Percentiles rank a stretch among this genome's conserved stretches.
These are phyloP conservation scores for Colostygia pectinataria DNA, from an alignment of 2,888 invertebrate species.

Conservation along the genomic window DNA sequence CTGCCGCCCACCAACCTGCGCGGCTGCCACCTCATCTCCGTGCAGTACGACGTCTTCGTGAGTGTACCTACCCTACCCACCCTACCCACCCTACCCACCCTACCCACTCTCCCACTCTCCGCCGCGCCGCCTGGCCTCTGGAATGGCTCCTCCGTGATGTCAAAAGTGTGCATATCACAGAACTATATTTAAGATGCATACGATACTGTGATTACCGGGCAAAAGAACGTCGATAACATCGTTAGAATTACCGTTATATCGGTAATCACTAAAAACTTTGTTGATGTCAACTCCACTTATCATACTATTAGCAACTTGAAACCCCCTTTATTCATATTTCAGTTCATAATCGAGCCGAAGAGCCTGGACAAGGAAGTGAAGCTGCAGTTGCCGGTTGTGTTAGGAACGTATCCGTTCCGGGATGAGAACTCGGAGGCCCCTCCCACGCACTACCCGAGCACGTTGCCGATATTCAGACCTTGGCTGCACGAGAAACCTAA, in stretches of 20 bases:
- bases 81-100: no score
- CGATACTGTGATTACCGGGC: no score
- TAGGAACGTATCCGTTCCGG: constrained; percentile 95
- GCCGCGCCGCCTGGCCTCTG: no score
- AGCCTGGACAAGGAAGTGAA: constrained; percentile 96
- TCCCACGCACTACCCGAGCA: constrained; percentile 96
- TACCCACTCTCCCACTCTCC: no score
- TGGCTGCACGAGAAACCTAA: constrained; percentile 88
- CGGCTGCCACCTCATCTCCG: constrained; percentile 96
- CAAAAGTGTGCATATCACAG: no score
- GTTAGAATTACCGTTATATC: no score
- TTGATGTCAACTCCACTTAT: no score
- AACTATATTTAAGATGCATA: no score
- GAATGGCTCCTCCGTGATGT: no score
- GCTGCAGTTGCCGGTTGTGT: constrained; percentile 93
- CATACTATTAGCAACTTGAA: not conserved
- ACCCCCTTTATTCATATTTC: constrained; percentile 36
- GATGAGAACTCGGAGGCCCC: constrained; percentile 84
- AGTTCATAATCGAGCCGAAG: constrained; percentile 96
- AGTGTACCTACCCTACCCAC: not conserved
- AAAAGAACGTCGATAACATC: no score
- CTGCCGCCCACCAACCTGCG: constrained; percentile 96
- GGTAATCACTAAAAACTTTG: no score
- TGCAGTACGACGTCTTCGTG: constrained; percentile 91
- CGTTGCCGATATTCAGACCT: constrained; percentile 94